These are phyloP conservation scores for Zaprionus davidi DNA, from an alignment of 1,140 invertebrate species.

Conservation along the genomic window DNA sequence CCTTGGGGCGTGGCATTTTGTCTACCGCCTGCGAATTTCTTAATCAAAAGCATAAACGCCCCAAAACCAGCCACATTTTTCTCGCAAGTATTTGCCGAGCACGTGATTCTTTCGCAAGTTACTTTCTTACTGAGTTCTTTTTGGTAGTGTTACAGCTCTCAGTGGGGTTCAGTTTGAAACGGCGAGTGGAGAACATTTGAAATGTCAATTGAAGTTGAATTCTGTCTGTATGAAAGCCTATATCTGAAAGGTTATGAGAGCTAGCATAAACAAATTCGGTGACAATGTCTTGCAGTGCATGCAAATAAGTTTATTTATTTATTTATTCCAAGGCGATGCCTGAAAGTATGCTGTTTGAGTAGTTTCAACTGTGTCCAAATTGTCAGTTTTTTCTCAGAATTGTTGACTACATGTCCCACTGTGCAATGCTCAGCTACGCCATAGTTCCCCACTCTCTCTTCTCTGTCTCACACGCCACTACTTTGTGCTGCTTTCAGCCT, in stretches of 20 bases:
- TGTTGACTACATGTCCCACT: neutral
- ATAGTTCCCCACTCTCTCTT: neutral
- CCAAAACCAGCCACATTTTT: conserved; percentile 21
- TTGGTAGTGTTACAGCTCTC: neutral
- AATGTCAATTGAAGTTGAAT: neutral
- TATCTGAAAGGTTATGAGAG: too few species aligned
- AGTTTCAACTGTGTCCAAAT: too few species aligned
- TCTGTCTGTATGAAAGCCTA: too few species aligned
- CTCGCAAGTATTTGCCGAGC: conserved; percentile 1
- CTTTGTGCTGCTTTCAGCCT: conserved; percentile 24
- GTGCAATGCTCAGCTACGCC: neutral
- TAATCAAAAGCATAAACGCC: conserved; percentile 53
- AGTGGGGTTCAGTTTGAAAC: neutral
- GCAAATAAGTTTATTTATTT: too few species aligned
- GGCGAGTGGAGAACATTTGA: neutral
- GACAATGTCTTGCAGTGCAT: too few species aligned
- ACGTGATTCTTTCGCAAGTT: conserved; percentile 30
- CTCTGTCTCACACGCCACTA: neutral
- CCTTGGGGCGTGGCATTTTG: conserved; percentile 7
- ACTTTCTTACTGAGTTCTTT: conserved; percentile 13
- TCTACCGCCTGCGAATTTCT: conserved; percentile 35
- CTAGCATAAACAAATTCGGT: too few species aligned
- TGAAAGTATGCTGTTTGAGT: too few species aligned
- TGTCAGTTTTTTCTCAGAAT: too few species aligned
- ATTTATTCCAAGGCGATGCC: too few species aligned